These are phyloP conservation scores for Cataglyphis rosenhaueri DNA, from an alignment of 2,888 invertebrate genomes.

Conservation along the genomic window DNA sequence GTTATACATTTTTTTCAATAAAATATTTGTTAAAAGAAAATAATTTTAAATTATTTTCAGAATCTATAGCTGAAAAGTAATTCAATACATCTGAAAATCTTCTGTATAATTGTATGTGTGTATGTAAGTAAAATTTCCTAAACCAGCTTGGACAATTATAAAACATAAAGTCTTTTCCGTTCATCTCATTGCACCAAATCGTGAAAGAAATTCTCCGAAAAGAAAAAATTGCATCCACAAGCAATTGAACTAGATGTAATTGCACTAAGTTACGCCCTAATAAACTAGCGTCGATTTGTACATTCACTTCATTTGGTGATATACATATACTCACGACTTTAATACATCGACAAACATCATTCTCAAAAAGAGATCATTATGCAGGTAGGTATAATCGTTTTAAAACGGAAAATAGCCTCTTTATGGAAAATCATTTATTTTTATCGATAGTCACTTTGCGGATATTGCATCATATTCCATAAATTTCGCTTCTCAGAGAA, in stretches of 20 bases:
- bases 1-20: not conserved
- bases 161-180: conserved; percentile 13
- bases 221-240: not conserved
- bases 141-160: not conserved
- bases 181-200: conserved; percentile 8
- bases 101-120: not conserved
- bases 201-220: not conserved
- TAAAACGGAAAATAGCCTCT: conserved; percentile 62
- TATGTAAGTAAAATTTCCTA: not conserved
- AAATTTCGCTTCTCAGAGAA: not conserved
- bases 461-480: not conserved
- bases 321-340: not conserved
- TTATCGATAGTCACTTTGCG: conserved; percentile 29
- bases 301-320: conserved; percentile 48
- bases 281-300: conserved; percentile 71
- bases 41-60: not conserved
- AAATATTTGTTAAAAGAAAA: not conserved
- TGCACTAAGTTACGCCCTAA: conserved; percentile 38
- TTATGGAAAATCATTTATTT: conserved; percentile 30
- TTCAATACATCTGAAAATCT: not conserved
- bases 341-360: conserved; percentile 21
- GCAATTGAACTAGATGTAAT: conserved; percentile 36
- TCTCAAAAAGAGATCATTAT: conserved; percentile 59
- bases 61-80: not conserved
- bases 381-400: conserved; percentile 29